Percentiles rank a stretch among this genome's conserved stretches.
Conservation (phyloP, 1,140 invertebrate species). For the Danaus melanippus region DNA sequence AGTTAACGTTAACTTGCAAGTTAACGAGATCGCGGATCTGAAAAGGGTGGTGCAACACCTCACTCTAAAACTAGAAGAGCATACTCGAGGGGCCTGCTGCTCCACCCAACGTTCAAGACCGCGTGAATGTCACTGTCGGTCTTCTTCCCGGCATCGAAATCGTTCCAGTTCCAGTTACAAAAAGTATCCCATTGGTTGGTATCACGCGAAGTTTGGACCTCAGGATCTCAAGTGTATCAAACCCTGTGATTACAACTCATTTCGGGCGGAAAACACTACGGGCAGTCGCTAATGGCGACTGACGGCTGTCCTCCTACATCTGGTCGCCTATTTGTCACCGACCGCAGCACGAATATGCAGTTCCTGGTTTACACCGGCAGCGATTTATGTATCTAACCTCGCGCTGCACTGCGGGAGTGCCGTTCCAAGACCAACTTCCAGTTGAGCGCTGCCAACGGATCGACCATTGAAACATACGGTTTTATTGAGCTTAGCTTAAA, state of each 20-base stretch:
- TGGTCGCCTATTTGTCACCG: conserved; percentile 11
- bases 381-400: conserved; percentile 2
- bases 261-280: conserved; percentile 1
- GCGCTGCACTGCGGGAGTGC: not conserved
- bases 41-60: conserved; percentile 11
- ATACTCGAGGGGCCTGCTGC: not conserved
- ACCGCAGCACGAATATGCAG: conserved; percentile 2
- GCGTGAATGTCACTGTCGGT: conserved; percentile 2
- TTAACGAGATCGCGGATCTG: conserved; percentile 14
- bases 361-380: conserved; percentile 9
- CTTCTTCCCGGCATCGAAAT: conserved; percentile 1
- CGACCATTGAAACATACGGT: conserved; percentile 5
- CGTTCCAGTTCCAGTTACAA: conserved; percentile 4
- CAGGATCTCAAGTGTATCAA: conserved; percentile 2
- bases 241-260: not conserved
- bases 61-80: not conserved
- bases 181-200: conserved; percentile 9
- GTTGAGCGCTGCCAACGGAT: conserved; percentile 2
- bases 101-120: not conserved
- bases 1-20: too few species aligned
- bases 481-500: conserved; percentile 2
- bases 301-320: conserved; percentile 5
- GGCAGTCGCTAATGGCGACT: conserved; percentile 17
- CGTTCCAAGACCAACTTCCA: not conserved
- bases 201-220: conserved; percentile 2